Conservation (phyloP, 2,113 vertebrate genomes). For the Engraulis encrasicolus region DNA sequence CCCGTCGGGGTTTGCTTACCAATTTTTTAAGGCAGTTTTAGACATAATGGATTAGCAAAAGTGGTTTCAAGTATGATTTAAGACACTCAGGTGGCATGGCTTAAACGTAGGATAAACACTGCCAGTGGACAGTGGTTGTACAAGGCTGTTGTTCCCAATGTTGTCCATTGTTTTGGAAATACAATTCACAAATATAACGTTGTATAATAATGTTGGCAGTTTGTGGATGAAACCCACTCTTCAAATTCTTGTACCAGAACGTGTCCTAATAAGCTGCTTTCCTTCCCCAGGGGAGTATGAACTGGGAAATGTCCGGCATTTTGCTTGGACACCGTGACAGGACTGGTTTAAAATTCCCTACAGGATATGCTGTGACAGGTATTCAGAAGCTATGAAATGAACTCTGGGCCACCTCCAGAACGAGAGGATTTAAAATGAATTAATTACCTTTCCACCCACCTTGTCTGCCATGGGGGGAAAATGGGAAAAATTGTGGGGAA, state of each 20-base stretch:
- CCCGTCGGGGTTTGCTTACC: no score
- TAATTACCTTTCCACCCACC: background rate
- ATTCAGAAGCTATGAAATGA: constrained; percentile 68
- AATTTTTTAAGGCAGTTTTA: no score
- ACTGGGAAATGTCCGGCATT: constrained; percentile 62
- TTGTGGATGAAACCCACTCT: constrained; percentile 38
- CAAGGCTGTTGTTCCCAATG: background rate
- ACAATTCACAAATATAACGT: background rate
- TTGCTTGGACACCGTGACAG: constrained; percentile 57
- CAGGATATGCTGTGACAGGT: constrained; percentile 53
- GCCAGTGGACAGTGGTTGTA: background rate
- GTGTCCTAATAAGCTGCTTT: constrained; percentile 54
- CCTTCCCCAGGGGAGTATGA: constrained; percentile 62
- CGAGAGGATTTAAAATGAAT: constrained; percentile 69
- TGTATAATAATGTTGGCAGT: background rate
- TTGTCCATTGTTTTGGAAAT: background rate
- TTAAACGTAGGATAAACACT: background rate
- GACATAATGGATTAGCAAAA: no score
- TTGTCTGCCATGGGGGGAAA: constrained; percentile 60
- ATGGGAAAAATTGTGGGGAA: no score
- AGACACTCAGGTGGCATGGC: background rate
- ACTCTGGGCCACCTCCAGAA: constrained; percentile 58
- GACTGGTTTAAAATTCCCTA: constrained; percentile 57
- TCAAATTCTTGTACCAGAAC: constrained; percentile 31
- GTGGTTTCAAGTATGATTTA: background rate